A percentile compares a stretch with the other conserved stretches of the same genome.
These are phyloP conservation scores for Creontiades dilutus DNA, from an alignment of 2,888 invertebrate species.

Conservation along the genomic window DNA sequence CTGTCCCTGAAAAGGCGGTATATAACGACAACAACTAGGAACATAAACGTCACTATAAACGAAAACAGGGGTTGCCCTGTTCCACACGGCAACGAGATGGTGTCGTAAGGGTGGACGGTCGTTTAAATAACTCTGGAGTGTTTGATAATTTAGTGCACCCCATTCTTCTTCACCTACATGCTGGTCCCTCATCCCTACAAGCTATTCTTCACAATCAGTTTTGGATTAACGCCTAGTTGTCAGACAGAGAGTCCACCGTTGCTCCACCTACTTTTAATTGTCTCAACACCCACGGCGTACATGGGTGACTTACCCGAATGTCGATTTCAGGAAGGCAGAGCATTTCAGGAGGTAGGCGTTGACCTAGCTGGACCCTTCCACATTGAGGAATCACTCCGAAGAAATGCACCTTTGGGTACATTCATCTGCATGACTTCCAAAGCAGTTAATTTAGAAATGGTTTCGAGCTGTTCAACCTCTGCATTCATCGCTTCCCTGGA, in stretches of 20 bases:
- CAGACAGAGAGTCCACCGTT: not conserved
- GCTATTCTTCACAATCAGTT: conserved; percentile 21
- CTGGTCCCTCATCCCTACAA: conserved; percentile 57
- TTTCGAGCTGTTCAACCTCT: conserved; percentile 76
- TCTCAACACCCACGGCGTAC: conserved; percentile 10
- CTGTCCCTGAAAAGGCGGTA: too few species aligned
- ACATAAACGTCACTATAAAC: too few species aligned
- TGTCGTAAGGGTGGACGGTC: conserved; percentile 38
- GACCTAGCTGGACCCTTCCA: too few species aligned
- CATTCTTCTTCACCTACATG: conserved; percentile 40
- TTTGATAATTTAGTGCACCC: too few species aligned
- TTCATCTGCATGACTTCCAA: conserved; percentile 77
- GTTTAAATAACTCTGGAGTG: not conserved
- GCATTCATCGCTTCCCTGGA: conserved; percentile 77
- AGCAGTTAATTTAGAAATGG: conserved; percentile 77
- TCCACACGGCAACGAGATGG: too few species aligned
- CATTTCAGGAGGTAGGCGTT: too few species aligned
- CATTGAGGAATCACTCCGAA: not conserved
- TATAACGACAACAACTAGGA: too few species aligned
- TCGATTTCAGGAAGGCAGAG: too few species aligned
- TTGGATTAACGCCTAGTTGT: conserved; percentile 59
- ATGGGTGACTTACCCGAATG: conserved; percentile 71
- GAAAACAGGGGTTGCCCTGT: too few species aligned
- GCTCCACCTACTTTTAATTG: conserved; percentile 64
- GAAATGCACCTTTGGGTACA: conserved; percentile 60